Conservation (phyloP, 2,797 vertebrate species). For the Catamblyrhynchus diadema region DNA sequence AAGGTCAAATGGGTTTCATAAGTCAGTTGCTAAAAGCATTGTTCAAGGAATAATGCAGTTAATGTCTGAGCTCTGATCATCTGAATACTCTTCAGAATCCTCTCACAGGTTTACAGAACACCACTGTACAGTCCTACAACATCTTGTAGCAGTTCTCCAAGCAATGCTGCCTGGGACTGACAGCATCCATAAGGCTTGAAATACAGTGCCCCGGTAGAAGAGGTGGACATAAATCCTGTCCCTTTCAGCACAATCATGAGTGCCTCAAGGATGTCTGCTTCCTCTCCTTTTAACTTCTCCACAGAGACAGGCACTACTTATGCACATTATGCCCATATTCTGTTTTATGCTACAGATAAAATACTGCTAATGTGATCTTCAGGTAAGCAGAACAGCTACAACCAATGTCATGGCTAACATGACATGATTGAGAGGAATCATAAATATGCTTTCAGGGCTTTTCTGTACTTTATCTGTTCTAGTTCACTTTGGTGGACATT, state of each 20-base stretch:
- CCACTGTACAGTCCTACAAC: not conserved
- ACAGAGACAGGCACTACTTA: not conserved
- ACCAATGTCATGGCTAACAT: not conserved
- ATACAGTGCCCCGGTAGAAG: not conserved
- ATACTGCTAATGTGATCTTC: not conserved
- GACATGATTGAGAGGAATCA: not conserved
- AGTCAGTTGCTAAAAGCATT: not conserved
- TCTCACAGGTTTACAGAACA: not conserved
- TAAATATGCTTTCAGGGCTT: not conserved
- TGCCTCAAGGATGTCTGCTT: not conserved
- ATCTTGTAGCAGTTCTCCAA: not conserved
- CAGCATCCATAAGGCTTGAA: not conserved
- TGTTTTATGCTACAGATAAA: not conserved
- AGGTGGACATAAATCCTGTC: not conserved
- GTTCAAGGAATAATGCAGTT: not conserved
- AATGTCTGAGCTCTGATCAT: not conserved
- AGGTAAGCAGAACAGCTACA: not conserved
- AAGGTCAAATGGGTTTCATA: not conserved
- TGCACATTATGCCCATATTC: not conserved
- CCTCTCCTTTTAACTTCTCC: not conserved
- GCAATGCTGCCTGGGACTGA: not conserved
- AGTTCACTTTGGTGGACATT: not conserved
- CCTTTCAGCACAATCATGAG: not conserved
- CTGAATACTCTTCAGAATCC: not conserved
- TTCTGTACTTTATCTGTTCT: not conserved